phyloP scores from a whole-genome alignment of 1,140 invertebrate species.

The Dendrolimus kikuchii region DNA sequence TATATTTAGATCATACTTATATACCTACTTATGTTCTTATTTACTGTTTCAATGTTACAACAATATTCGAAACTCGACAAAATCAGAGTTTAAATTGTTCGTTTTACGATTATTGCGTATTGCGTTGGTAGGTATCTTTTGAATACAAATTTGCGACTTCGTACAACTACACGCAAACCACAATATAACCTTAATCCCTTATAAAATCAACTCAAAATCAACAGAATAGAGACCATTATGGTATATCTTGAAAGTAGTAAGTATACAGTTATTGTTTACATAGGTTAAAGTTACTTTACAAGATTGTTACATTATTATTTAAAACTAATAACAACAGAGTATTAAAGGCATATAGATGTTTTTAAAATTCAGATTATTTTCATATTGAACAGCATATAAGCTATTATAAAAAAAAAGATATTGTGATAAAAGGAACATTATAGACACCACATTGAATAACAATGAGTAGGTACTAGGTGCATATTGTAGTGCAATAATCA shows the following conservation, averaged over 20 bases:
- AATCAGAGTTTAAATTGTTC: conserved; percentile 54
- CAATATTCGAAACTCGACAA: conserved; percentile 40
- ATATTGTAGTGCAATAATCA: no score
- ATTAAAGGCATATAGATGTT: no score
- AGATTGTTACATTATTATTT: conserved; percentile 28
- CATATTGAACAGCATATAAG: no score
- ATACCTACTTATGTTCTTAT: conserved; percentile 22
- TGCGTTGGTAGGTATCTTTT: conserved; percentile 49
- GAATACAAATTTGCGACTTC: conserved; percentile 52
- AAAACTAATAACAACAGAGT: conserved; percentile 6
- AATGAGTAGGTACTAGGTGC: no score
- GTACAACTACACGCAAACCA: conserved; percentile 28
- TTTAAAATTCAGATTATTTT: no score
- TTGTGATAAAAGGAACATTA: no score
- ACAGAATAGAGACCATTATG: conserved; percentile 5
- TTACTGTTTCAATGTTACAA: conserved; percentile 22
- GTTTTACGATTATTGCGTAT: conserved; percentile 58
- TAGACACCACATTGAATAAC: no score
- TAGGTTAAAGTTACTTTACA: conserved; percentile 23
- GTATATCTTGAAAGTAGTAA: neutral
- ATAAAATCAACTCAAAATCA: conserved; percentile 10
- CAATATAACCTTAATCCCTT: conserved; percentile 5
- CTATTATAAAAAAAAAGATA: no score
- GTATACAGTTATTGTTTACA: conserved; percentile 9
- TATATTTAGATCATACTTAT: conserved; percentile 13